Conservation (phyloP, 2,797 vertebrate species). For the Nannoperca obscura region DNA sequence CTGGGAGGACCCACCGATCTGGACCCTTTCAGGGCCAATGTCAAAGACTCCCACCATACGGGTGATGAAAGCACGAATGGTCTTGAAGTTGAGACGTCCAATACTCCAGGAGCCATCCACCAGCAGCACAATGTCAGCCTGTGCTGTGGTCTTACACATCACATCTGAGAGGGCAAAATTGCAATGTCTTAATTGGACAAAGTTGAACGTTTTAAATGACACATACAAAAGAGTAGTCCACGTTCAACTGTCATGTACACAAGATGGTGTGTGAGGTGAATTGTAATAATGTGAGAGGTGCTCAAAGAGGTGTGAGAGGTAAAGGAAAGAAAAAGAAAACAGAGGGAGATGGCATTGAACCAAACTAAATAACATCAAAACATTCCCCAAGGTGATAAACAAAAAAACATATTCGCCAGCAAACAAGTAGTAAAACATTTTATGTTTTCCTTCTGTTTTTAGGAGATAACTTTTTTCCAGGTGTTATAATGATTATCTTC, state of each 20-base stretch:
- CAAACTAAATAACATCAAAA: constrained; percentile 34
- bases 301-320: constrained; percentile 47
- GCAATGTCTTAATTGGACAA: constrained; percentile 34
- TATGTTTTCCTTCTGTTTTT: constrained; percentile 18
- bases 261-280: constrained; percentile 20
- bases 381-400: constrained; percentile 23
- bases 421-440: constrained; percentile 43
- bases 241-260: not conserved
- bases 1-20: constrained; percentile 90
- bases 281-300: constrained; percentile 27
- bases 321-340: constrained; percentile 49
- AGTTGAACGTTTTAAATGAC: not conserved
- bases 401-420: constrained; percentile 55
- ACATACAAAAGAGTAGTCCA: constrained; percentile 9
- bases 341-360: constrained; percentile 9
- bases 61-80: constrained; percentile 93
- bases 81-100: constrained; percentile 96
- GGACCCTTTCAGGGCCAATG: constrained; percentile 95
- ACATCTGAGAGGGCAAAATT: constrained; percentile 85
- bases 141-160: constrained; percentile 92
- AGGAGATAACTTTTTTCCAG: constrained; percentile 58
- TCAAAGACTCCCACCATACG: constrained; percentile 97
- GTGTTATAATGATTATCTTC: constrained; percentile 70
- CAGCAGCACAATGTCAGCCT: constrained; percentile 96
- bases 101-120: constrained; percentile 99